Percentiles rank a stretch among this genome's conserved stretches.
These are phyloP conservation scores for Porites divaricata DNA, from an alignment of 92 coral and sea anemone genomes.

Conservation along the genomic window DNA sequence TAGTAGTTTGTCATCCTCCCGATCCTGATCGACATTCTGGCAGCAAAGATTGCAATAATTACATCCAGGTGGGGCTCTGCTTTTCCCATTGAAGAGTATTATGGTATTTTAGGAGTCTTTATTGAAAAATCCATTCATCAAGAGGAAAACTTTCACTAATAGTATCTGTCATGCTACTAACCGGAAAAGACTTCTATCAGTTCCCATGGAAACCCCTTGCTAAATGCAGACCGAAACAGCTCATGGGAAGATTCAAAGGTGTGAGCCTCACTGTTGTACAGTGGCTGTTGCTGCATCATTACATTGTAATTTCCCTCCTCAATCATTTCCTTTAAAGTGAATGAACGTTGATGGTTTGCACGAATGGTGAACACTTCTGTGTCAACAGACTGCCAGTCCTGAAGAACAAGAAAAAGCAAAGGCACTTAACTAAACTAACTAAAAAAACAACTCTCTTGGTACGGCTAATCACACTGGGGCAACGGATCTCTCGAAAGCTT, in stretches of 20 bases:
- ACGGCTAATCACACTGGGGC: too few species aligned
- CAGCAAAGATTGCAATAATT: too few species aligned
- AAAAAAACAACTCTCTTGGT: neutral
- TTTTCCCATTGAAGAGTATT: too few species aligned
- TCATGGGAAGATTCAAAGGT: conserved; percentile 72
- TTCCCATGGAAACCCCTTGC: conserved; percentile 92
- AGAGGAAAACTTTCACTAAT: too few species aligned
- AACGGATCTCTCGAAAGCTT: too few species aligned
- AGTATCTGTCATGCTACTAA: neutral
- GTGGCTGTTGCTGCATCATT: conserved; percentile 74
- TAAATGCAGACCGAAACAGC: conserved; percentile 69
- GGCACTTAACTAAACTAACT: neutral
- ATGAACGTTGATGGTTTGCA: conserved; percentile 63
- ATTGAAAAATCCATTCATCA: too few species aligned
- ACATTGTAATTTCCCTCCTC: conserved; percentile 66
- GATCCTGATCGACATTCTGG: too few species aligned
- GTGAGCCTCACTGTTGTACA: conserved; percentile 65
- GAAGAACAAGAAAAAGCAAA: neutral
- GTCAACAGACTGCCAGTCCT: conserved; percentile 77
- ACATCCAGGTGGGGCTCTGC: too few species aligned
- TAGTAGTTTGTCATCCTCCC: too few species aligned
- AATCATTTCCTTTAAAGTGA: conserved; percentile 37
- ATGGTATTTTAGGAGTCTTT: too few species aligned
- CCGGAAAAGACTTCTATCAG: conserved; percentile 81
- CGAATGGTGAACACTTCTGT: conserved; percentile 56